These are phyloP conservation scores for Myoxocephalus aenaeus DNA, from an alignment of 2,797 vertebrate genomes.

Conservation along the genomic window DNA sequence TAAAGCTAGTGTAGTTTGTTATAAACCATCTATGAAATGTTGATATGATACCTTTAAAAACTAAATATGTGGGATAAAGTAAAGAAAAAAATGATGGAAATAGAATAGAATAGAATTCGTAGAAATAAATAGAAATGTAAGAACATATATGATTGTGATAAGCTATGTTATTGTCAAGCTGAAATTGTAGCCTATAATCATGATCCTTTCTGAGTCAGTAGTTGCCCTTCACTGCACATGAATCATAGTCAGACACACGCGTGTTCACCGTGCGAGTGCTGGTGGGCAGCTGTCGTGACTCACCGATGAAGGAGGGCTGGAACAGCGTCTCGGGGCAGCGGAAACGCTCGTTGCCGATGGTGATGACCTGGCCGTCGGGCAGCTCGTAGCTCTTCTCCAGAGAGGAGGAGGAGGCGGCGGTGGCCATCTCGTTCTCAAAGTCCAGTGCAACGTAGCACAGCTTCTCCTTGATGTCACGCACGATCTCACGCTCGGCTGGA, in stretches of 20 bases:
- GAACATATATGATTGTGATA: too few species aligned
- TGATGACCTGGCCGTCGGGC: slow-evolving; percentile 97
- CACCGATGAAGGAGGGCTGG: slow-evolving; percentile 96
- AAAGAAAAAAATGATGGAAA: background rate
- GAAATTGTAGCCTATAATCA: background rate
- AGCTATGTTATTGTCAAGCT: background rate
- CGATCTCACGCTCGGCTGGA: slow-evolving; percentile 87
- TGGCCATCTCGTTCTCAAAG: slow-evolving; percentile 89
- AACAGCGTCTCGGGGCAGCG: slow-evolving; percentile 96
- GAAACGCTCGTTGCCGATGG: slow-evolving; percentile 97
- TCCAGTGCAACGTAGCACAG: slow-evolving; percentile 87
- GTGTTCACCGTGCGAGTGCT: background rate
- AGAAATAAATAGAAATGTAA: background rate
- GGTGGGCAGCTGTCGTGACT: slow-evolving; percentile 36
- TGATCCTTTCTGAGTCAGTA: background rate
- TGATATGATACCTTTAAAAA: background rate
- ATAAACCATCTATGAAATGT: background rate
- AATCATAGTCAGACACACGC: background rate
- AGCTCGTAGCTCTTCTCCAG: slow-evolving; percentile 91
- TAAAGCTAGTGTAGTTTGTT: background rate
- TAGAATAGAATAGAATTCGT: too few species aligned
- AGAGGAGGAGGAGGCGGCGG: slow-evolving; percentile 86
- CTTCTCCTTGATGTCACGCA: slow-evolving; percentile 89
- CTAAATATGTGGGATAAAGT: background rate
- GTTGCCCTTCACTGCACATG: background rate